A percentile compares a stretch with the other conserved stretches of the same genome.
These are phyloP conservation scores for Globodera rostochiensis DNA, from an alignment of 1,140 invertebrate genomes.

Conservation along the genomic window DNA sequence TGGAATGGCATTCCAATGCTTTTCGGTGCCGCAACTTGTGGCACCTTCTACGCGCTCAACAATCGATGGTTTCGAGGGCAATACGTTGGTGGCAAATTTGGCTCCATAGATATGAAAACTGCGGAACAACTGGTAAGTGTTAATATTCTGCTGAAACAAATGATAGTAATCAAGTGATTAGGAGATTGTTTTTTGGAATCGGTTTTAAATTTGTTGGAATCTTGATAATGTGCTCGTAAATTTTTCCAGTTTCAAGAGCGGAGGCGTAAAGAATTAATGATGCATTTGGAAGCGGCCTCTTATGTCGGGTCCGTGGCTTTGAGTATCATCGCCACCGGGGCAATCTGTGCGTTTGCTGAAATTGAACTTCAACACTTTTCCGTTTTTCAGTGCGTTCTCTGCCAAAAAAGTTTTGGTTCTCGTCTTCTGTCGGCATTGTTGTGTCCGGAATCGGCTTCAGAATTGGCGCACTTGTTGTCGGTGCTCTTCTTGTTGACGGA, in stretches of 20 bases:
- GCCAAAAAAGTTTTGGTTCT: background rate
- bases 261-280: background rate
- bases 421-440: background rate
- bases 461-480: slow-evolving; percentile 11
- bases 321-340: background rate
- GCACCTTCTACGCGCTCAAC: background rate
- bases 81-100: background rate
- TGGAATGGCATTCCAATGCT: slow-evolving; percentile 14
- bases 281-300: background rate
- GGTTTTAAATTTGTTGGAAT: too few relatives aligned
- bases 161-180: too few relatives aligned
- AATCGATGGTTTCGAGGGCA: slow-evolving; percentile 5
- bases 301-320: background rate
- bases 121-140: background rate
- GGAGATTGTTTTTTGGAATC: too few relatives aligned
- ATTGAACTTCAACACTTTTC: background rate
- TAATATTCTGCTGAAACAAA: background rate
- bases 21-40: background rate
- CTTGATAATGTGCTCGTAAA: too few relatives aligned
- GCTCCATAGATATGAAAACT: background rate
- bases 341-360: slow-evolving; percentile 4
- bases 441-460: background rate
- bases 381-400: background rate
- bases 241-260: background rate
- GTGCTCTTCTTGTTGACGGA: slow-evolving; percentile 9